Base-by-base conservation (phyloP, 1,140 invertebrate genomes). In the Zaprionus camerounensis region DNA sequence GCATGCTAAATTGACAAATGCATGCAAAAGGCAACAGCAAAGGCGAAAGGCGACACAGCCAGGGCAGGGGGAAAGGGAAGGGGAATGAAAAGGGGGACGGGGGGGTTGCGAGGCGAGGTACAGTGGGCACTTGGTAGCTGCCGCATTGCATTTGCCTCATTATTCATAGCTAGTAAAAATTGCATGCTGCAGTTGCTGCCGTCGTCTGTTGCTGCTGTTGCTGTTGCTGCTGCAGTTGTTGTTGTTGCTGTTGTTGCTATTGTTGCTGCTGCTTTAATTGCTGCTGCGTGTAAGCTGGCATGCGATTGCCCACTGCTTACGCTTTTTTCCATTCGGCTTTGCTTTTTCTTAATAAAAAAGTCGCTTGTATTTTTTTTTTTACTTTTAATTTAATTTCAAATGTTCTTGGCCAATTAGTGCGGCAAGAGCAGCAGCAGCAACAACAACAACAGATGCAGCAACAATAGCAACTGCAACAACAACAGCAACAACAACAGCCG, bases 1-100 rank as follows among this genome's bases (percentile, higher is more conserved):
- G 68, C 72, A 91, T 91, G 88, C 87, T 83, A 83, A 83, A 88
- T 88, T 87, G 80, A 74, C 46, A 51, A 51, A 51, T 51, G 46
- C 46, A 51, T 88, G 82, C 82, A 61, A 84, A 90, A 90, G 88
- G 81, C 82, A 61, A 82, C 84, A 90, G 88, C 84, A 81, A 71
- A 79, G 80, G 82, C 80, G 82, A 76, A 71, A 79, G 78, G 82
- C 78, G 82, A 81, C 85, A 84, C 76, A 80, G 79, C 77, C 77
- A 41, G 17, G 20, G 3, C 1, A 41, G 38, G 0, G 12, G 55
- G 79, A 81, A 88, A 88, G 87, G 84, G 74, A 78, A 80, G 81
- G 88, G 83, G 81, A 78, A 88, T 84, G 76, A 76, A 80, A 31
- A 7, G 2, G 28, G 80, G 9, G 0, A n/a, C 1, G 2, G 0